Conservation (phyloP, 2,888 invertebrate species). For the Morpho achilles region DNA sequence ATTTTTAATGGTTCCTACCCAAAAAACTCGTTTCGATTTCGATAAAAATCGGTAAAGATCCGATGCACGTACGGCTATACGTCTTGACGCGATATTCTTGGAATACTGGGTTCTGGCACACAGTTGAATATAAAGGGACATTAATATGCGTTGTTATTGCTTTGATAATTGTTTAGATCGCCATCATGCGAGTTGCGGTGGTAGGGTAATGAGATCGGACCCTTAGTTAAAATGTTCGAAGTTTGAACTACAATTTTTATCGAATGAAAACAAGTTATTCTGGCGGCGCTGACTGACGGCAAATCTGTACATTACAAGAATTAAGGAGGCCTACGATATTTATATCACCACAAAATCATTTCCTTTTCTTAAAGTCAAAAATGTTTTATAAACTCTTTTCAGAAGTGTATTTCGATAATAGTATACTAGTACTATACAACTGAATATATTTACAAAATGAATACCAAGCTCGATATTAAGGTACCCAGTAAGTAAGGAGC, state of each 20-base stretch:
- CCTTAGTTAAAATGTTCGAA: conserved; percentile 1
- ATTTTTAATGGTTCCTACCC: conserved; percentile 42
- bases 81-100: conserved; percentile 32
- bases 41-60: conserved; percentile 48
- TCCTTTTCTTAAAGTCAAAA: too few species aligned
- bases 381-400: too few species aligned
- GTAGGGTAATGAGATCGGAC: conserved; percentile 29
- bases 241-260: conserved; percentile 9
- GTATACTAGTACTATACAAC: too few species aligned
- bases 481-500: too few species aligned
- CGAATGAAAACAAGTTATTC: conserved; percentile 1
- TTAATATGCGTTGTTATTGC: conserved; percentile 41
- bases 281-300: not conserved
- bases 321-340: too few species aligned
- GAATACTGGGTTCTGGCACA: conserved; percentile 30
- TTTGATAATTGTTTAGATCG: conserved; percentile 40
- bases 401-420: too few species aligned
- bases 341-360: too few species aligned
- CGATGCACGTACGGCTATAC: conserved; percentile 39
- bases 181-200: conserved; percentile 31
- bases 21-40: conserved; percentile 44
- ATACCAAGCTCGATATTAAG: too few species aligned
- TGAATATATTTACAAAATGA: too few species aligned
- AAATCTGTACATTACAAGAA: too few species aligned
- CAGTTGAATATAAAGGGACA: conserved; percentile 40